A percentile compares a stretch with the other conserved stretches of the same genome.
These are phyloP conservation scores for Drosophila mettleri DNA, from an alignment of 2,888 invertebrate genomes.

Conservation along the genomic window DNA sequence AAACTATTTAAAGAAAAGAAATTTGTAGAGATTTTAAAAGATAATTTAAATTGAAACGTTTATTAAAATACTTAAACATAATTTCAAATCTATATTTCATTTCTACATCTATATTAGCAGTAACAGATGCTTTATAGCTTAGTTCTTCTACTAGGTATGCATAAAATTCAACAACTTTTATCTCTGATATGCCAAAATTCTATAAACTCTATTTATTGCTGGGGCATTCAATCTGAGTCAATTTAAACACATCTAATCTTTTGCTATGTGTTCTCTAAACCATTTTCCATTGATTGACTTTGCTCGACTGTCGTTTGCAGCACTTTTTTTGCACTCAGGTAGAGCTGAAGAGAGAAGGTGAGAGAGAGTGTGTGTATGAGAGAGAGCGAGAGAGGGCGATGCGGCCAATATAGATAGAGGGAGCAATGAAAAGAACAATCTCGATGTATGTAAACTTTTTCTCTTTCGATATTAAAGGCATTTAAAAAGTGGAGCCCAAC, in stretches of 20 bases:
- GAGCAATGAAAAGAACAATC: conserved; percentile 19
- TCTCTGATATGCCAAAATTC: too few species aligned
- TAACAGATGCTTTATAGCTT: too few species aligned
- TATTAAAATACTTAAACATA: too few species aligned
- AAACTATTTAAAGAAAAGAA: too few species aligned
- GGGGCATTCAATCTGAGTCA: neutral
- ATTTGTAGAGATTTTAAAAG: too few species aligned
- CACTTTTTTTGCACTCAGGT: conserved; percentile 26
- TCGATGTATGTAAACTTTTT: conserved; percentile 25
- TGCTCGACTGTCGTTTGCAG: conserved; percentile 28
- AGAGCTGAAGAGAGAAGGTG: neutral
- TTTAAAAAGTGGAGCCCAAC: conserved; percentile 41
- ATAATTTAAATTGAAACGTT: too few species aligned
- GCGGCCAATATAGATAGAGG: neutral
- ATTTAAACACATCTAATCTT: neutral
- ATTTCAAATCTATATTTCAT: too few species aligned
- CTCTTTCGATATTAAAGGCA: neutral
- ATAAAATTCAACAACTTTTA: too few species aligned
- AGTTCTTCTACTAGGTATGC: too few species aligned
- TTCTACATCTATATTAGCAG: neutral
- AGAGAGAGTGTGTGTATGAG: too few species aligned
- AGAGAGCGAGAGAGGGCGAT: neutral
- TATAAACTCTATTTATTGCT: neutral
- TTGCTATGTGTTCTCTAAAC: conserved; percentile 4
- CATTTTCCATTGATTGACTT: conserved; percentile 67